A percentile compares a stretch with the other conserved stretches of the same genome.
Conservation (phyloP, 1,140 invertebrate species). For the Aethina tumida region DNA sequence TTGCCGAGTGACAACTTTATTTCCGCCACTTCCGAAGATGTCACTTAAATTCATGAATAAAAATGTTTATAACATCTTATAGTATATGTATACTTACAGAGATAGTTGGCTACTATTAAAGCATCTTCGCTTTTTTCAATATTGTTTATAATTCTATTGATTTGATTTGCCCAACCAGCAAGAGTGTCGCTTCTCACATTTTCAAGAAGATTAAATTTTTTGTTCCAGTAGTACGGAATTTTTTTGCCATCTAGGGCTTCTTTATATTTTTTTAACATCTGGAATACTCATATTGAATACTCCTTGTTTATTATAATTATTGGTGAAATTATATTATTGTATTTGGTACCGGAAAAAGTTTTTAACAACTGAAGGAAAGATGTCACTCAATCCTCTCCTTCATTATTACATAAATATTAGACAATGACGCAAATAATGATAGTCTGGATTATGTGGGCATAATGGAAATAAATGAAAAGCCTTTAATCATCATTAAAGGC, state of each 20-base stretch:
- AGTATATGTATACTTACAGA: slow-evolving; percentile 16
- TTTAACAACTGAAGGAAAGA: no score
- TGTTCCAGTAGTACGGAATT: slow-evolving; percentile 41
- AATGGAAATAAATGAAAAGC: no score
- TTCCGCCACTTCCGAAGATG: slow-evolving; percentile 7
- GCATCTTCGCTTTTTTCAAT: slow-evolving; percentile 15
- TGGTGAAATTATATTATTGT: slow-evolving; percentile 33
- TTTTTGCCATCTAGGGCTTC: slow-evolving; percentile 29
- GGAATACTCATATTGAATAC: slow-evolving; percentile 37
- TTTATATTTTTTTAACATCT: slow-evolving; percentile 36
- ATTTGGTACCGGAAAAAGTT: no score
- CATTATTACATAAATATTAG: no score
- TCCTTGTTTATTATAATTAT: slow-evolving; percentile 41
- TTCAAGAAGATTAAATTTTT: slow-evolving; percentile 33
- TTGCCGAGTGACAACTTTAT: slow-evolving; percentile 11
- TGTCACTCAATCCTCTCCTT: no score
- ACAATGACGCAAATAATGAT: no score
- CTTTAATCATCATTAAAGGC: no score
- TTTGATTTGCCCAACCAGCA: slow-evolving; percentile 9
- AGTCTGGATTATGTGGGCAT: no score
- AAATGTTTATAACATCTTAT: slow-evolving; percentile 8
- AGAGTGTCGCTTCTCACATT: slow-evolving; percentile 10
- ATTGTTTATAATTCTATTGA: slow-evolving; percentile 12
- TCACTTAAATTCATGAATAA: slow-evolving; percentile 10
- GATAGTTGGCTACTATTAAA: slow-evolving; percentile 16